Evolutionary conservation across 2,797 vertebrate genomes (phyloP), one percentile per base, ranked within the genome.

Genomic region (Paratrypauchen microcephalus): DNA sequence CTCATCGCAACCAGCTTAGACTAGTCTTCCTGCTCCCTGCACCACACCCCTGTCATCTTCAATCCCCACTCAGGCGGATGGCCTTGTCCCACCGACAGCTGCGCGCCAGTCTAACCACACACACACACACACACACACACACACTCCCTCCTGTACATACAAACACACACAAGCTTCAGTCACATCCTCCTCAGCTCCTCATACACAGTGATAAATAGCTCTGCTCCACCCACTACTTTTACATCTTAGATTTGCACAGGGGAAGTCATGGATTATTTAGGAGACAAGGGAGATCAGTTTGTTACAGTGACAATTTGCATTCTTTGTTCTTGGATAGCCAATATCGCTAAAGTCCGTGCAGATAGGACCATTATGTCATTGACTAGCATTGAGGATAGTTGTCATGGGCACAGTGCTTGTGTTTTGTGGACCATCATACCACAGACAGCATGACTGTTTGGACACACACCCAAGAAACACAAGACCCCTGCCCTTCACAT

Each of bases 401-500:
- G 70, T 77, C 78, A 81, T 68, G 65, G 70, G 66, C 45, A 81
- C 71, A 16, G 62, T 41, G 60, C 11, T 75, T 80, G 80, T 86
- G 69, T 81, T 83, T 75, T 74, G 77, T 68, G 19, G 23, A 18
- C 13, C 55, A 69, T 55, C 23, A n/a, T 30, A 67, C 57, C 26
- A 12, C 67, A 41, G 66, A 19, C 74, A 36, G 52, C 62, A 66
- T 50, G 52, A 63, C 36, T 73, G 56, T 72, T 74, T 18, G 58
- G 41, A 66, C 57, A 74, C 61, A 71, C 41, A 15, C 13, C 24
- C 30, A 18, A 48, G 87, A 71, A 90, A 90, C 78, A 81, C 66
- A 78, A 87, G 87, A 86, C 45, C n/a, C 57, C 55, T 89, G 87
- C 78, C 88, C 87, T 90, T 90, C 66, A 85, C 72, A 88, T 74